A percentile compares a stretch with the other conserved stretches of the same genome.
Conservation (phyloP, 1,140 invertebrate species). For the Sinella curviseta region DNA sequence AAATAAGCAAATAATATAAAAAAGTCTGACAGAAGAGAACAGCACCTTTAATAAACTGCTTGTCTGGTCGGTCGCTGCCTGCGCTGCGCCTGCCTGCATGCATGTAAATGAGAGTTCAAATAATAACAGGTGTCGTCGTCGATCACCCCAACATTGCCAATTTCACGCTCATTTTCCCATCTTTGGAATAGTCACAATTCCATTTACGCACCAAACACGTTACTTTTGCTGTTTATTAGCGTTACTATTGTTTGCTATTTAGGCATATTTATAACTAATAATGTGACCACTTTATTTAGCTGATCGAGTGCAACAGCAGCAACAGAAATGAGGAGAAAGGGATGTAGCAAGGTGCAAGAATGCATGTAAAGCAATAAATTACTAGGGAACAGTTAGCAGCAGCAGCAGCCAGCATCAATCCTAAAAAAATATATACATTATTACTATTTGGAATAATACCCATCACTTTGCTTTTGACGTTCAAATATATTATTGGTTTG, state of each 20-base stretch:
- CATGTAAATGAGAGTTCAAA: background rate
- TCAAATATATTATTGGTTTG: too few relatives aligned
- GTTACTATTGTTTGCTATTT: background rate
- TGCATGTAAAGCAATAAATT: too few relatives aligned
- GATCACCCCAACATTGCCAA: background rate
- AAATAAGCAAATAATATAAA: background rate
- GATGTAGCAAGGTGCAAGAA: background rate
- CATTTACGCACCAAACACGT: background rate
- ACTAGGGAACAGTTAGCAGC: too few relatives aligned
- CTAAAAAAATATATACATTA: too few relatives aligned
- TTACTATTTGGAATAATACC: too few relatives aligned
- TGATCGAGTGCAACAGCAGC: too few relatives aligned
- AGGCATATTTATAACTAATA: background rate
- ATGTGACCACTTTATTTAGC: too few relatives aligned
- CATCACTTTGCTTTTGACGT: too few relatives aligned
- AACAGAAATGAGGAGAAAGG: background rate
- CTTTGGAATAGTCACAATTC: conserved; percentile 4
- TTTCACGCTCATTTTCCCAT: conserved; percentile 21
- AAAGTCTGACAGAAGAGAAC: background rate
- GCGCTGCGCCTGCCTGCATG: background rate
- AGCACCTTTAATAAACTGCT: background rate
- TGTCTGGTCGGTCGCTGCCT: too few relatives aligned
- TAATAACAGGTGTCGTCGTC: background rate
- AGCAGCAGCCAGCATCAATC: too few relatives aligned
- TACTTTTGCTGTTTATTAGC: background rate